These are phyloP conservation scores for Subanguina moxae DNA, from an alignment of 1,140 invertebrate species.

Conservation along the genomic window DNA sequence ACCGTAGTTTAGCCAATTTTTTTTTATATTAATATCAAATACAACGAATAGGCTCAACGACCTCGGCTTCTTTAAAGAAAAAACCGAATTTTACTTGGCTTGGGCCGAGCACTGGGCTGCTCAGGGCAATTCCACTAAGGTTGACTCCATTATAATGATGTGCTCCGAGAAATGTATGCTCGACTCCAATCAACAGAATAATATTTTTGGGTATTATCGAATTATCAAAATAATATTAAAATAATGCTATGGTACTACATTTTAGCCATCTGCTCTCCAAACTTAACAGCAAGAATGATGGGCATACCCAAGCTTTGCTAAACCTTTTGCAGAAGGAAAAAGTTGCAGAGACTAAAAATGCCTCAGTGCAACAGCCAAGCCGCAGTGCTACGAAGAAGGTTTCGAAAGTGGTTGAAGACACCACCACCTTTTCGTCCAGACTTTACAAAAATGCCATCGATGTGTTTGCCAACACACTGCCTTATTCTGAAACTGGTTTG, in stretches of 20 bases:
- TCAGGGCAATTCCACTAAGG: constrained; percentile 7
- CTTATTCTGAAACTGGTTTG: background rate
- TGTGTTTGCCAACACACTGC: constrained; percentile 10
- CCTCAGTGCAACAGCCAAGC: too few species aligned
- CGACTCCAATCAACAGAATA: background rate
- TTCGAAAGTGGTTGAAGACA: constrained; percentile 3
- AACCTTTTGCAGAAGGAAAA: background rate
- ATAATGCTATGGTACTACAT: too few species aligned
- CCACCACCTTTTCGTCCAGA: background rate
- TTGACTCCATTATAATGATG: constrained; percentile 10
- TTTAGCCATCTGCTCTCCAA: too few species aligned
- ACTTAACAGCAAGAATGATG: background rate
- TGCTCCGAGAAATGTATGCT: constrained; percentile 18
- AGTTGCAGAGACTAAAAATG: background rate
- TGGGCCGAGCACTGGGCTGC: constrained; percentile 28
- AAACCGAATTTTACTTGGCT: constrained; percentile 20
- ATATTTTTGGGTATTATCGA: too few species aligned
- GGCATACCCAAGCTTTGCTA: background rate
- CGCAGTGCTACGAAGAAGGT: background rate
- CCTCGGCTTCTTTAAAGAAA: constrained; percentile 17
- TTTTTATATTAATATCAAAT: too few species aligned
- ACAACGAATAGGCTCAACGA: constrained; percentile 9
- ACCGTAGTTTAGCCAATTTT: too few species aligned
- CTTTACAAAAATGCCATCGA: constrained; percentile 3
- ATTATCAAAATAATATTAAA: too few species aligned